Conservation (phyloP, 2,888 invertebrate species). For the Noctua fimbriata region DNA sequence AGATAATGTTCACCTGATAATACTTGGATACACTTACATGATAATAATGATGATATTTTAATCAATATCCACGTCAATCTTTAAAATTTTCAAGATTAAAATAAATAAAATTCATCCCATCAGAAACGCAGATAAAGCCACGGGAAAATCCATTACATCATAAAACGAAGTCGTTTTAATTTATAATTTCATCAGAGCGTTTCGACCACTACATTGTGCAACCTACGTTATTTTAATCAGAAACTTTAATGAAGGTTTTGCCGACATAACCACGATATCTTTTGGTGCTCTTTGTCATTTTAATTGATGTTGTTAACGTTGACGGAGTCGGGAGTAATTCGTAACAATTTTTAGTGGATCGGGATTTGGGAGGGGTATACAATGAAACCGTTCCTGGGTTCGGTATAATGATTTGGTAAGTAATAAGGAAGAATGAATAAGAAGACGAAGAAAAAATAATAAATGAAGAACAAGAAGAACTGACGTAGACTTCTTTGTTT, state of each 20-base stretch:
- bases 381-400: neutral
- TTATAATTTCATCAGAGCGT: slow-evolving; percentile 60
- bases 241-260: slow-evolving; percentile 56
- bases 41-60: neutral
- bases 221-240: slow-evolving; percentile 62
- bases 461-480: neutral
- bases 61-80: neutral
- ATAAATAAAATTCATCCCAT: slow-evolving; percentile 14
- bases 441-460: neutral
- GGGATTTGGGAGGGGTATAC: neutral
- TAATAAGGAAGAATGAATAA: neutral
- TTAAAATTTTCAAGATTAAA: slow-evolving; percentile 3
- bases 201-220: slow-evolving; percentile 52
- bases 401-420: neutral
- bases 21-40: neutral
- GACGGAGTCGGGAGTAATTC: slow-evolving; percentile 13
- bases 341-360: neutral
- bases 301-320: slow-evolving; percentile 33
- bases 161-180: slow-evolving; percentile 58
- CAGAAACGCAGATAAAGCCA: slow-evolving; percentile 38
- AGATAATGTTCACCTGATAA: neutral
- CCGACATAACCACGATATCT: slow-evolving; percentile 23
- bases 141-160: slow-evolving; percentile 53
- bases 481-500: neutral
- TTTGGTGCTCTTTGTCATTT: slow-evolving; percentile 40